A percentile compares a stretch with the other conserved stretches of the same genome.
Conservation (phyloP, 2,888 invertebrate species). For the Hipparchia semele region DNA sequence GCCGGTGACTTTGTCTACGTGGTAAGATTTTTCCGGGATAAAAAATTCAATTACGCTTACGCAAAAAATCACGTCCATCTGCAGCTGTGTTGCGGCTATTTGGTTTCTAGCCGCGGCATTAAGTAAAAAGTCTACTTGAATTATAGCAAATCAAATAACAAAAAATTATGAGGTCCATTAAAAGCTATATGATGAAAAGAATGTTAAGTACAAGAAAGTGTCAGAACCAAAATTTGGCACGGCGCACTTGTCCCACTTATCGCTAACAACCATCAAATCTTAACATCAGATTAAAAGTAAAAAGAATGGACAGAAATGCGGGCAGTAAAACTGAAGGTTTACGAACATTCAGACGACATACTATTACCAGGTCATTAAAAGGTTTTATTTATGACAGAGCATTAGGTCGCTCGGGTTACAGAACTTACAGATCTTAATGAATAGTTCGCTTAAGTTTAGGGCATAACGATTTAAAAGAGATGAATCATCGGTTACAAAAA, state of each 20-base stretch:
- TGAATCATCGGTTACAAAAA: background rate
- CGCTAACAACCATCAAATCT: slow-evolving; percentile 8
- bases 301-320: background rate
- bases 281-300: slow-evolving; percentile 14
- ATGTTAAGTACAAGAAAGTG: slow-evolving; percentile 10
- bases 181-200: background rate
- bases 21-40: no score
- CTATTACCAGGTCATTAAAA: slow-evolving; percentile 32
- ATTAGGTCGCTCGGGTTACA: slow-evolving; percentile 18
- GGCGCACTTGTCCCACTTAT: background rate
- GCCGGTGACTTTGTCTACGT: no score
- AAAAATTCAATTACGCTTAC: no score
- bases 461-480: background rate
- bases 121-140: no score
- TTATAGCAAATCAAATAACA: no score
- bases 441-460: slow-evolving; percentile 2
- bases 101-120: no score
- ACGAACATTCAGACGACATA: slow-evolving; percentile 23
- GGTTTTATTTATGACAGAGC: slow-evolving; percentile 28
- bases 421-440: background rate
- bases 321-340: slow-evolving; percentile 25
- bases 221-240: slow-evolving; percentile 4
- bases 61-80: no score
- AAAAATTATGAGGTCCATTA: no score
- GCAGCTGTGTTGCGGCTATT: no score